Evolutionary conservation across 1,140 invertebrate genomes (phyloP).

Genomic region (Drosophila fuyamai): DNA sequence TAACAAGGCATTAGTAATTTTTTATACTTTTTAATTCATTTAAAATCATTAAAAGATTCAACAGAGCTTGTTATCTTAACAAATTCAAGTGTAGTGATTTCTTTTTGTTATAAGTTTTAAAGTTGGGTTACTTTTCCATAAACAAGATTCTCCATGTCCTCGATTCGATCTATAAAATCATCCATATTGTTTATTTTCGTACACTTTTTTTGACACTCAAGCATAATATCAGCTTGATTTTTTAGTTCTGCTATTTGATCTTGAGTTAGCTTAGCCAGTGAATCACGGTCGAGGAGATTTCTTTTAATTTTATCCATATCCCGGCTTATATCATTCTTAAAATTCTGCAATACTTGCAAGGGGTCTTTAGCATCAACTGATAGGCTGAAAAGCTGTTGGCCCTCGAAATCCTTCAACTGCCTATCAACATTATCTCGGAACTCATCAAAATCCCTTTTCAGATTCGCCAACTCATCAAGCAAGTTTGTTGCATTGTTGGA

Average conservation of each 20-base stretch:
- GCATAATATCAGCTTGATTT: background rate
- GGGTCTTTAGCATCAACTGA: background rate
- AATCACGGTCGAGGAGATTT: background rate
- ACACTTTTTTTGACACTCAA: conserved; percentile 11
- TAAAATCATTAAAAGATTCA: no score
- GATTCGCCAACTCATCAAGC: background rate
- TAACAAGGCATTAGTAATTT: no score
- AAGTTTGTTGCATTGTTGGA: background rate
- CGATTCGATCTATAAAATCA: conserved; percentile 37
- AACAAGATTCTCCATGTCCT: conserved; percentile 26
- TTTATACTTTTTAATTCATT: no score
- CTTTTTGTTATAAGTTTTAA: no score
- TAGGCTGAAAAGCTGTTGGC: background rate
- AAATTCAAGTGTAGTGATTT: no score
- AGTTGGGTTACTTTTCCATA: background rate
- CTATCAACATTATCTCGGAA: background rate
- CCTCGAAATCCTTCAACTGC: background rate
- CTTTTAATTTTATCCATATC: background rate
- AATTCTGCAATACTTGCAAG: conserved; percentile 3
- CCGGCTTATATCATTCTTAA: background rate
- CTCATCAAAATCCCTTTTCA: background rate
- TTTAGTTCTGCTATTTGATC: background rate
- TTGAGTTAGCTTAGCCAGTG: conserved; percentile 19
- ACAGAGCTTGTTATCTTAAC: no score
- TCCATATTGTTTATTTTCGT: conserved; percentile 22